phyloP scores from a whole-genome alignment of 1,140 invertebrate genomes.

The Coelopa frigida region DNA sequence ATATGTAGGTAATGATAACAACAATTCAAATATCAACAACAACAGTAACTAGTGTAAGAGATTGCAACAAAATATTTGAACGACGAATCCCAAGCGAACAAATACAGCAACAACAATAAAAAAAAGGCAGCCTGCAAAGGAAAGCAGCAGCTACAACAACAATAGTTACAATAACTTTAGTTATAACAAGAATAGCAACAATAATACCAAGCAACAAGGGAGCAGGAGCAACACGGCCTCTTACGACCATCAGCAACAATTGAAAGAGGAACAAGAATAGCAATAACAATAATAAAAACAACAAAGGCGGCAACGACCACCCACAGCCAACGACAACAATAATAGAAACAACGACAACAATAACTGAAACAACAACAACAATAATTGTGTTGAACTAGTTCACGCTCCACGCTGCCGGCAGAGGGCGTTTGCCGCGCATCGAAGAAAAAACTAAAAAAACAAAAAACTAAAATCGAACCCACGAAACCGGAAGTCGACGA shows the following conservation, averaged over 20 bases:
- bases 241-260: slow-evolving; percentile 10
- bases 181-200: neutral
- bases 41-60: too few relatives aligned
- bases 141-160: slow-evolving; percentile 4
- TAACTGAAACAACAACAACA: slow-evolving; percentile 7
- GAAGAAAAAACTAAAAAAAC: too few relatives aligned
- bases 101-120: too few relatives aligned
- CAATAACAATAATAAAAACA: neutral
- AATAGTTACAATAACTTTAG: slow-evolving; percentile 7
- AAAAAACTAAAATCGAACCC: too few relatives aligned
- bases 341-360: slow-evolving; percentile 5
- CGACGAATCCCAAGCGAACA: too few relatives aligned
- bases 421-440: too few relatives aligned
- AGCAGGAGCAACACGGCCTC: slow-evolving; percentile 3
- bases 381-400: neutral
- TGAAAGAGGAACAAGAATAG: neutral
- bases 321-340: too few relatives aligned
- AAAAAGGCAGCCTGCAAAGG: slow-evolving; percentile 2
- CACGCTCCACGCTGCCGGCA: neutral
- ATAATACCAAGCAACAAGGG: neutral
- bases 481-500: too few relatives aligned
- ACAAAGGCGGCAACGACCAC: too few relatives aligned
- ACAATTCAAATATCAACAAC: too few relatives aligned
- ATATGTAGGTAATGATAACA: too few relatives aligned
- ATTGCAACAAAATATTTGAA: too few relatives aligned